Conservation (phyloP, 2,888 invertebrate genomes). For the Ophioninae sp. region DNA sequence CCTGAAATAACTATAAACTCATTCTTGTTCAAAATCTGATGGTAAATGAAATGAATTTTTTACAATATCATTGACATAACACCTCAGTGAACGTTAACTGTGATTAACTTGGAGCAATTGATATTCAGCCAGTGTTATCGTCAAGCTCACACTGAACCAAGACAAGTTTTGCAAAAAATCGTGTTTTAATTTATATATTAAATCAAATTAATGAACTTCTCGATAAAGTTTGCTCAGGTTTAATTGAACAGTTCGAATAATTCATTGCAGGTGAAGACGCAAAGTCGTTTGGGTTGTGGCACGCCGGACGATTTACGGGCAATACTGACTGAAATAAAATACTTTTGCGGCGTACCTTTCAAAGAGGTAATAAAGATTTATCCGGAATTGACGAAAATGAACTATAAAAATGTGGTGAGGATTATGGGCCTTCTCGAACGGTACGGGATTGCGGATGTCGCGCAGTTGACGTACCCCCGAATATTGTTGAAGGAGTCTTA, state of each 20-base stretch:
- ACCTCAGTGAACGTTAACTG: too few species aligned
- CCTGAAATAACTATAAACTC: too few species aligned
- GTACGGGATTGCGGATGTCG: constrained; percentile 72
- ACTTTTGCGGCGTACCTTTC: constrained; percentile 83
- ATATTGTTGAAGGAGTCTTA: constrained; percentile 84
- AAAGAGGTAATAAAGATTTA: constrained; percentile 81
- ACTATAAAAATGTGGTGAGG: constrained; percentile 82
- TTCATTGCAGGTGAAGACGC: constrained; percentile 81
- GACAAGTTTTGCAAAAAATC: too few species aligned
- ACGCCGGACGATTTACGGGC: constrained; percentile 84
- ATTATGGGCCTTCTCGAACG: constrained; percentile 83
- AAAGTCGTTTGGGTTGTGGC: constrained; percentile 84
- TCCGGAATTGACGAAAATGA: constrained; percentile 86
- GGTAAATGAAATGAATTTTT: too few species aligned
- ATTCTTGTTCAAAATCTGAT: too few species aligned
- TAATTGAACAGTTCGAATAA: constrained; percentile 16
- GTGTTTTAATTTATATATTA: too few species aligned
- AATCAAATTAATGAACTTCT: too few species aligned
- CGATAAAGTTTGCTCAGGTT: neutral
- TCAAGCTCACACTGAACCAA: too few species aligned
- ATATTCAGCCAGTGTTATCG: too few species aligned
- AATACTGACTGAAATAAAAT: constrained; percentile 82
- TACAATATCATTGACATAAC: too few species aligned
- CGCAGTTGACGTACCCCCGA: constrained; percentile 82
- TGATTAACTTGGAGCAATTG: too few species aligned